Evolutionary conservation across 2,797 vertebrate genomes (phyloP), one percentile per base, ranked within the genome.

Genomic region (Galaxias olidus): DNA sequence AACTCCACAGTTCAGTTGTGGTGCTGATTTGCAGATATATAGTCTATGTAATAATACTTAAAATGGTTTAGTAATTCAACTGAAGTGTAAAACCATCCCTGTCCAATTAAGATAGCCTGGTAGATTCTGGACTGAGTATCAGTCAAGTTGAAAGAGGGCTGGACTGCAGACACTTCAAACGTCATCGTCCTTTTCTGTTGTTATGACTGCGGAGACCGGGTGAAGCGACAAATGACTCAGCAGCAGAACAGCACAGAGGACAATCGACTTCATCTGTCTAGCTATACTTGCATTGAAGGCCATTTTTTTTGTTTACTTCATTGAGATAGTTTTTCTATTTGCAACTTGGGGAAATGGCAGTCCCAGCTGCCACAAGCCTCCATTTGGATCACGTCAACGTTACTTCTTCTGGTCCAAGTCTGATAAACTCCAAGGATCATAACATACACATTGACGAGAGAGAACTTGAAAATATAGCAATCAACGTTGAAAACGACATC

Each of bases 201-300:
- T 85, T 87, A 82, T 88, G 88, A 79, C 80, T 77, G 76, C 80
- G 68, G 79, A 72, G 79, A 72, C 76, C 84, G 77, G 69, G 84
- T 41, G 70, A 66, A 75, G 78, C 76, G 66, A 65, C 86, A 78
- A 83, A 83, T 90, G 90, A 91, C 80, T 92, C 89, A 89, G 88
- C 90, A 84, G 88, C 76, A 20, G 42, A 45, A 11, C 30, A 30
- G 30, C 30, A 30, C 30, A 30, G 30, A 30, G 30, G 30, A 30
- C 30, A 30, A 30, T 30, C 30, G 6, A 30, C 30, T 30, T 30
- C 30, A 30, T 30, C 30, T 30, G 30, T 6, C 30, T 30, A 30
- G 30, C 6, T 30, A 6, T 30, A 30, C 30, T 30, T 30, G 30
- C 30, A 30, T 30, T 2, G 2, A 30, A 30, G 30, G 30, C 30